phyloP scores from a whole-genome alignment of 2,113 vertebrate genomes.

The Tupaia chinensis region DNA sequence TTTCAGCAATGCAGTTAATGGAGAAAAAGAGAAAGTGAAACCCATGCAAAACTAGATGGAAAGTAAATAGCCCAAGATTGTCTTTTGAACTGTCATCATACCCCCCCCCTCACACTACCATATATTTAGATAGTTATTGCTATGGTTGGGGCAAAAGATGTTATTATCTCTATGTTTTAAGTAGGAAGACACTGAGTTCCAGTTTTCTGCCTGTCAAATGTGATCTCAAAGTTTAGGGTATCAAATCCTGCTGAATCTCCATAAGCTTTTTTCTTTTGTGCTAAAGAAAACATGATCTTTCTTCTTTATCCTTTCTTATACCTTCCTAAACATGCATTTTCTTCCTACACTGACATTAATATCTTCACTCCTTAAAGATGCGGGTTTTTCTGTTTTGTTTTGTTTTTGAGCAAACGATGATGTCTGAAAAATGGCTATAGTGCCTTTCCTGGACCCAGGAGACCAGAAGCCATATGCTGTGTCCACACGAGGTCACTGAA shows the following conservation, averaged over 20 bases:
- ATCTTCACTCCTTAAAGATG: background rate
- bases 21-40: background rate
- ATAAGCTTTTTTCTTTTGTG: background rate
- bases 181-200: background rate
- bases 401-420: background rate
- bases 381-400: background rate
- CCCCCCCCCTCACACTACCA: background rate
- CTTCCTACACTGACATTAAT: conserved; percentile 6
- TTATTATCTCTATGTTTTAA: background rate
- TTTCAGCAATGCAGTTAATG: conserved; percentile 8
- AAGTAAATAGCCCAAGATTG: background rate
- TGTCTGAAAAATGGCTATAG: background rate
- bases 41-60: background rate
- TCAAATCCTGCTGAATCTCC: background rate
- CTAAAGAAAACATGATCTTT: background rate
- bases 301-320: background rate
- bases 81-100: background rate
- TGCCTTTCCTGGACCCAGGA: background rate
- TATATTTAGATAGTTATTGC: background rate
- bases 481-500: background rate
- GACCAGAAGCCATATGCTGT: background rate
- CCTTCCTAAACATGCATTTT: background rate
- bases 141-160: background rate
- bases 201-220: background rate
- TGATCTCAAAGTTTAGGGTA: background rate